Conservation (phyloP, 2,888 invertebrate species). For the Drosophila nr. perissopoda region DNA sequence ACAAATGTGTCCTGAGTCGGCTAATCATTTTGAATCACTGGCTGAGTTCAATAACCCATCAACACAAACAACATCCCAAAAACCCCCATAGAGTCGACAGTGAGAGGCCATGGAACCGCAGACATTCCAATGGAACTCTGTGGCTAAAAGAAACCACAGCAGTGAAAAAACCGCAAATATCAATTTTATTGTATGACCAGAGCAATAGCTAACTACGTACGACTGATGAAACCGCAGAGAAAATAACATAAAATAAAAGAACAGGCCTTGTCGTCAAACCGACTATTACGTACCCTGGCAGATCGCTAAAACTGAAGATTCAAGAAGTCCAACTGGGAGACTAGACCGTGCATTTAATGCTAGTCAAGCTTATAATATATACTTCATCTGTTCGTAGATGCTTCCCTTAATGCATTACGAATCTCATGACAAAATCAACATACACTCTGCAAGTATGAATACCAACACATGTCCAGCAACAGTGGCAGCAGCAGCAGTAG, state of each 20-base stretch:
- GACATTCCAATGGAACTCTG: constrained; percentile 36
- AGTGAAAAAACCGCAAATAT: constrained; percentile 69
- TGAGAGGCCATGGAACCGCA: constrained; percentile 25
- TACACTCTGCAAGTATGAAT: not conserved
- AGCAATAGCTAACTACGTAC: constrained; percentile 27
- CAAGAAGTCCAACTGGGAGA: not conserved
- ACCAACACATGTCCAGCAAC: not conserved
- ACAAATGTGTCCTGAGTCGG: constrained; percentile 59
- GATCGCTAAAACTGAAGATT: not conserved
- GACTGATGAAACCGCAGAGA: constrained; percentile 38
- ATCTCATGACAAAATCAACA: no score
- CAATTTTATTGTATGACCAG: constrained; percentile 69
- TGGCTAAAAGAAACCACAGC: constrained; percentile 23
- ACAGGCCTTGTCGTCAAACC: not conserved
- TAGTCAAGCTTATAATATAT: not conserved
- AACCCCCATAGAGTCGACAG: constrained; percentile 19
- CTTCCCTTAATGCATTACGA: not conserved
- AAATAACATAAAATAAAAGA: not conserved
- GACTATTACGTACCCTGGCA: not conserved
- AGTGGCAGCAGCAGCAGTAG: constrained; percentile 5
- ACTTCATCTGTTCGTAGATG: not conserved
- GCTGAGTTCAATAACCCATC: constrained; percentile 26
- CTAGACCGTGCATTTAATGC: not conserved
- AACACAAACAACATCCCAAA: not conserved
- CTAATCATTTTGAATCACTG: constrained; percentile 37